Percentiles rank a stretch among this genome's conserved stretches.
Conservation (phyloP, 2,797 vertebrate genomes). For the Poeciliopsis paucimaculata region DNA sequence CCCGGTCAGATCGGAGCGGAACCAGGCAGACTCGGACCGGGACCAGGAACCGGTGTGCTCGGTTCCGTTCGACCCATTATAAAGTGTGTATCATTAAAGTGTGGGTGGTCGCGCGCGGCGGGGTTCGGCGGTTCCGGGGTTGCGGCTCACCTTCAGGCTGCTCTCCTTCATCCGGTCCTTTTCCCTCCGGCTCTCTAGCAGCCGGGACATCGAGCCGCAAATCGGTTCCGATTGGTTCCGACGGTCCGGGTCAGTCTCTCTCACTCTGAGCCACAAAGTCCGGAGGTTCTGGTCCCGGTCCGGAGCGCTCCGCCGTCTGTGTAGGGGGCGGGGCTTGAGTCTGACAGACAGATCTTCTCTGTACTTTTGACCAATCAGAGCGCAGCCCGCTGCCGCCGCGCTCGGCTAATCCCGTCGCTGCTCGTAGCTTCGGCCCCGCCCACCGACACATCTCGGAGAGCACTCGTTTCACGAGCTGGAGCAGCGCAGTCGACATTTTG, state of each 20-base stretch:
- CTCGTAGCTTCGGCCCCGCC: slow-evolving; percentile 11
- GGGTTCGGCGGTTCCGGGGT: background rate
- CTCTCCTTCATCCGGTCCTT: slow-evolving; percentile 83
- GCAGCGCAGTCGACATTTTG: background rate
- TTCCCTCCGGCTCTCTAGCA: slow-evolving; percentile 72
- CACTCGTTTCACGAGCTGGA: background rate
- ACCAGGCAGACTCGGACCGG: background rate
- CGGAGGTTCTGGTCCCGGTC: slow-evolving; percentile 55
- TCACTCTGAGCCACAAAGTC: slow-evolving; percentile 1
- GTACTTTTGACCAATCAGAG: slow-evolving; percentile 48
- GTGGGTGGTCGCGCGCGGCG: slow-evolving; percentile 16
- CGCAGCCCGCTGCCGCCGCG: slow-evolving; percentile 14
- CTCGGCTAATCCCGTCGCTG: slow-evolving; percentile 26
- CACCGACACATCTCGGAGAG: background rate
- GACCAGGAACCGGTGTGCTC: background rate
- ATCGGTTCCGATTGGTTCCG: background rate
- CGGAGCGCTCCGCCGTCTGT: slow-evolving; percentile 66
- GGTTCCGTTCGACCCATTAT: background rate
- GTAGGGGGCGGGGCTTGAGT: slow-evolving; percentile 15
- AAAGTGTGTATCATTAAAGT: background rate
- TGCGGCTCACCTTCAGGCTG: slow-evolving; percentile 75
- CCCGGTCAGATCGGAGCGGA: slow-evolving; percentile 38
- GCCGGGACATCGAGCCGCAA: slow-evolving; percentile 75
- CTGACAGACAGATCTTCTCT: slow-evolving; percentile 33
- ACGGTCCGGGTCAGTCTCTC: background rate